Evolutionary conservation across 2,113 vertebrate species (phyloP), one percentile per base, ranked within the genome.

Genomic region (Toxotes jaculatrix): DNA sequence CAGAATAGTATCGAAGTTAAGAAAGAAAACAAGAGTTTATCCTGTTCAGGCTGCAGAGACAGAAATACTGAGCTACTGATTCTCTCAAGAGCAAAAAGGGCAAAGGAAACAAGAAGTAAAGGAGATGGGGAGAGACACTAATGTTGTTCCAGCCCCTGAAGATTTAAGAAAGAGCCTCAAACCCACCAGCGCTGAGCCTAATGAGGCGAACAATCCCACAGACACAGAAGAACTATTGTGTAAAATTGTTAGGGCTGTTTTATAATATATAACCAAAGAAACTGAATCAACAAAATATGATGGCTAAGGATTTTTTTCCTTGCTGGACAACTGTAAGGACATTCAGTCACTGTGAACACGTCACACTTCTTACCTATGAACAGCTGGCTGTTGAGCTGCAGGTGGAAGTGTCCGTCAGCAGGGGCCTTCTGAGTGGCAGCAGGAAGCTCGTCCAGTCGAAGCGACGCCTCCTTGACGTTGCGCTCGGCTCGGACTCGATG

Each of bases 381-480:
- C 21, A 99, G 96, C 77, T 98, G 98, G 81, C 98, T 99, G 93
- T 98, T 99, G 91, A 99, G 97, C 86, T 98, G 98, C 53, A 99
- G 83, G 21, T 96, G 97, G 64, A 97, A 94, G 42, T 97, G 97
- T 0, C 98, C 98, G 0, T 98, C 96, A 0, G 95, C 60, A 0
- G 97, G 96, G 36, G 98, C 97, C 38, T 91, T 66, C 23, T 93
- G 93, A 0, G 90, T 94, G 38, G 87, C 93, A 0, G 87, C 93
- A 0, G 95, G 95, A 47, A 97, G 94, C 0, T 92, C 91, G 74
- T 99, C 98, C 77, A 99, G 88, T 36, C 91, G 95, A 3, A 99
- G 91, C 0, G 95, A 95, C 0, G 98, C 97, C 75, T 99, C 98
- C 79, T 97, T 98, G 21, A 97, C 90, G 61, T 98, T 99, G 42